Evolutionary conservation across 2,888 invertebrate genomes (phyloP), one percentile per base, ranked within the genome.

Genomic region (Latrodectus elegans): DNA sequence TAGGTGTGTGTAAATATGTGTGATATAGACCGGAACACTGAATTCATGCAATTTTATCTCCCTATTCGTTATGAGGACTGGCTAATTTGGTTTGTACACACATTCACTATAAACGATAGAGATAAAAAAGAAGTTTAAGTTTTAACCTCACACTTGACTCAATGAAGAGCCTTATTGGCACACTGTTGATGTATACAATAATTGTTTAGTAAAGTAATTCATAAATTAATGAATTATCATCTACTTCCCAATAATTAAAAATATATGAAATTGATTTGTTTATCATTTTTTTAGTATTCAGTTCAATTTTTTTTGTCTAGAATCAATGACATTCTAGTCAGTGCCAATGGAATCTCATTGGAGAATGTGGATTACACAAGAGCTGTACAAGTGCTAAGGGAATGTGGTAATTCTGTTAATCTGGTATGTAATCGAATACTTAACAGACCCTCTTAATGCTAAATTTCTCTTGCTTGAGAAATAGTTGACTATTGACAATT

Each of bases 321-420:
- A 93, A 97, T 99, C 67, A 99, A 99, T 93, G 99, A 99, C 93
- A 95, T 99, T 90, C 98, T 99, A 91, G 95, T 99, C 90, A 97
- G 97, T 83, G 99, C 98, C 38, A 99, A 99, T 93, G 97, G 98
- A 22, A 95, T 98, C 68, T 97, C 97, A 0, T 93, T 99, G 90
- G 99, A 99, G 92, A 98, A 98, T 92, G 99, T 99, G 80, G 99
- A 99, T 92, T 99, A 99, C 92, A 97, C 96, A 15, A 95, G 97
- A 0, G 97, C 97, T 0, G 97, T 97, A 83, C 97, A 97, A 91
- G 97, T 97, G 73, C 93, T 97, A 88, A 94, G 97, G 65, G 97
- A 97, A 92, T 96, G 96, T 68, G 97, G 97, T 68, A 96, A 97
- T 90, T 95, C 96, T 22, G 97, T 97, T 64, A 95, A 96, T 84